A percentile compares a stretch with the other conserved stretches of the same genome.
phyloP scores from a whole-genome alignment of 2,797 vertebrate species.

The Brachyrhaphis roseni region DNA sequence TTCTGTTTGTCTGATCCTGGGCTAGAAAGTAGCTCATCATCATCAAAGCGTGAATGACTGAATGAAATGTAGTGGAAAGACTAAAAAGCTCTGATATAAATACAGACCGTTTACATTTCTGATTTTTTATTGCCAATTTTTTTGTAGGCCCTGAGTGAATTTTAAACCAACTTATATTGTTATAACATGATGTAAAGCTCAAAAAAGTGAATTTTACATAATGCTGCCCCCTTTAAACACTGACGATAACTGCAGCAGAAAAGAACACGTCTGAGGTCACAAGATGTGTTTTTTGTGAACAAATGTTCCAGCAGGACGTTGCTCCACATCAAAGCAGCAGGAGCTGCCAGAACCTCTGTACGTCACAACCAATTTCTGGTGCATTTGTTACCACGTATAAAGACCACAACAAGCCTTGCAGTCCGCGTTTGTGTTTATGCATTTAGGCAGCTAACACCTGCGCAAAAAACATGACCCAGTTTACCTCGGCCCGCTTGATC shows the following conservation, averaged over 20 bases:
- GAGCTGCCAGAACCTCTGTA: constrained; percentile 27
- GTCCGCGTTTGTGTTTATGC: constrained; percentile 29
- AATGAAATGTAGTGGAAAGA: no score
- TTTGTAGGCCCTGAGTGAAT: not conserved
- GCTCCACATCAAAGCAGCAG: constrained; percentile 52
- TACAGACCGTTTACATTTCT: no score
- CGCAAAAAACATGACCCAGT: constrained; percentile 56
- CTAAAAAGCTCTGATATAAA: no score
- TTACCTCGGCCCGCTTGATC: constrained; percentile 66
- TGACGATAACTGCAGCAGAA: not conserved
- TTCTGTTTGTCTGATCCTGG: no score
- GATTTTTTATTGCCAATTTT: not conserved
- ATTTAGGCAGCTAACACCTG: constrained; percentile 45
- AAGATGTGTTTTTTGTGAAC: constrained; percentile 16
- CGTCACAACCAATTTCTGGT: constrained; percentile 29
- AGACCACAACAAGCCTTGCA: constrained; percentile 20
- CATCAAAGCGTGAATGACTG: no score
- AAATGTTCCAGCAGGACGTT: constrained; percentile 25
- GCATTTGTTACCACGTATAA: constrained; percentile 25
- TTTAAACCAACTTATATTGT: not conserved
- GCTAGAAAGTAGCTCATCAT: no score
- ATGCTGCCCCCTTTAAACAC: no score
- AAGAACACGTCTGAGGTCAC: constrained; percentile 9
- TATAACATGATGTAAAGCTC: no score
- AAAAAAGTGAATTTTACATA: no score